A percentile compares a stretch with the other conserved stretches of the same genome.
phyloP scores from a whole-genome alignment of 2,797 vertebrate genomes.

The Bovichtus diacanthus region DNA sequence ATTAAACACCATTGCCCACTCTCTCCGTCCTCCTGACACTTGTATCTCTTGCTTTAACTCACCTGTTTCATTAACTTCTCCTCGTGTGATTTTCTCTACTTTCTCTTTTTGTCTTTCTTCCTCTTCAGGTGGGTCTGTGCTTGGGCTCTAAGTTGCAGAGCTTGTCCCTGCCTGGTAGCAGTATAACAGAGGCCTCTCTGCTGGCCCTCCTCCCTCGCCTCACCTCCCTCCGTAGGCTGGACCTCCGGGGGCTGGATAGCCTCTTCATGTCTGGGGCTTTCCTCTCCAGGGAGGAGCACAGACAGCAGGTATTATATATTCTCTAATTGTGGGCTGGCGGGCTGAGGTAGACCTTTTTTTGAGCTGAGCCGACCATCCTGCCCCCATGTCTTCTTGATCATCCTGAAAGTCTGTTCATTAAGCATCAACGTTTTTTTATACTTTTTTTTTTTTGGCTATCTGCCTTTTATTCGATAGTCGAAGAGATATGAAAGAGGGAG shows the following conservation, averaged over 20 bases:
- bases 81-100: background rate
- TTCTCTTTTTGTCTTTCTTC: background rate
- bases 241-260: conserved; percentile 87
- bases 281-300: conserved; percentile 83
- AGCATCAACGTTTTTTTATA: background rate
- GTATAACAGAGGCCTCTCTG: conserved; percentile 83
- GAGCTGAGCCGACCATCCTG: background rate
- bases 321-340: background rate
- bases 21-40: background rate
- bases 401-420: background rate
- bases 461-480: too few relatives aligned
- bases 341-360: background rate
- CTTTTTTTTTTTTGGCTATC: too few relatives aligned
- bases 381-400: background rate
- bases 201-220: conserved; percentile 81
- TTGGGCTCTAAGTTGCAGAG: conserved; percentile 82
- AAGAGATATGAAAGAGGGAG: too few relatives aligned
- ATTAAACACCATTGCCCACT: background rate
- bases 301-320: conserved; percentile 65
- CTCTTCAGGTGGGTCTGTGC: conserved; percentile 65
- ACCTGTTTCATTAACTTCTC: background rate
- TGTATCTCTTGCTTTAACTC: background rate
- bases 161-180: conserved; percentile 83
- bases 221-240: conserved; percentile 81
- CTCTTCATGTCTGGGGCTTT: conserved; percentile 85